These are phyloP conservation scores for Paradisaea rubra DNA, from an alignment of 2,113 vertebrate species.

Conservation along the genomic window DNA sequence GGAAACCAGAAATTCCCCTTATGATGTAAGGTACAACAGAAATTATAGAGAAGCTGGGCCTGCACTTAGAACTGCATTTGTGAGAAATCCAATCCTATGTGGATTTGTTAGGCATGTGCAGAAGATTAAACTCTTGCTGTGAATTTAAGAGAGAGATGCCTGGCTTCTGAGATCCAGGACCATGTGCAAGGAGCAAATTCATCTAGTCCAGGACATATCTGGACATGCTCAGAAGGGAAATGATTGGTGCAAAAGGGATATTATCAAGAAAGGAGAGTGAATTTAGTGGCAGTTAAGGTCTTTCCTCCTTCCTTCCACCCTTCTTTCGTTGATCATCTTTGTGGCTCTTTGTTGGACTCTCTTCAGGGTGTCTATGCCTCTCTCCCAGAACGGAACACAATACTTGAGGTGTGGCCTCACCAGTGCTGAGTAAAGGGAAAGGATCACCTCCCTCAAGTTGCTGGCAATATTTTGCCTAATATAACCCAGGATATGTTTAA, in stretches of 20 bases:
- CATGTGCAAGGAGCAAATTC: background rate
- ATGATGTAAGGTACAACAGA: background rate
- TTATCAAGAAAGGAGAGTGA: background rate
- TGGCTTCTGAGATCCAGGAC: background rate
- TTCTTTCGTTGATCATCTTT: background rate
- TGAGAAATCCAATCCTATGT: background rate
- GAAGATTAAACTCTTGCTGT: background rate
- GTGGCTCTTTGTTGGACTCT: background rate
- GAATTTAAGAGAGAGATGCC: background rate
- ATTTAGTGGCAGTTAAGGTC: background rate
- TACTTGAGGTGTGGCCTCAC: background rate
- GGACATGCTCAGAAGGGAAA: background rate
- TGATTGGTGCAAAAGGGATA: background rate
- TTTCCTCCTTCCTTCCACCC: background rate
- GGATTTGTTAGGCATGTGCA: background rate
- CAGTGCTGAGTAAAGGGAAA: background rate
- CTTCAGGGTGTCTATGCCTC: background rate
- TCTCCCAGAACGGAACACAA: background rate
- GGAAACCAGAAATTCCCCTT: background rate
- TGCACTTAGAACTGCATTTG: rapidly evolving
- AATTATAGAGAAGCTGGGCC: background rate
- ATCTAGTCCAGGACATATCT: background rate
- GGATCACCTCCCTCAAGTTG: background rate
- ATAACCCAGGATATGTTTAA: background rate
- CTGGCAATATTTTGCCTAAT: background rate